Base-by-base conservation (phyloP, 2,797 vertebrate species). In the Pantherophis vulpinus region DNA sequence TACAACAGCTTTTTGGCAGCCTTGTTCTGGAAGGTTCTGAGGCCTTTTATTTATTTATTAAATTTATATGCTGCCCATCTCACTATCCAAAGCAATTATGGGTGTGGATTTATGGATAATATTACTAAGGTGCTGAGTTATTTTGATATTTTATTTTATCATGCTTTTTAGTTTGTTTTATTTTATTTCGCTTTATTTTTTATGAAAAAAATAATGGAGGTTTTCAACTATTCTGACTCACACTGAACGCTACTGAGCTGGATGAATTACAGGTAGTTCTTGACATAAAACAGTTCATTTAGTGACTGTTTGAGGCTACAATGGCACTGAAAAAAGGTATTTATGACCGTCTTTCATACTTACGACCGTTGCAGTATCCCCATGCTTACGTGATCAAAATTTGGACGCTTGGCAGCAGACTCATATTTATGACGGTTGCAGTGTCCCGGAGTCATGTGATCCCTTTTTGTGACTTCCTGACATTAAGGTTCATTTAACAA, bases 331-430 rank as follows among this genome's bases (percentile, higher is more conserved):
- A 29, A 63, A 63, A 11, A 63, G 3, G 12, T 10, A 63, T 63
- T 63, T 63, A 27, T 27, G 25, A 63, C 10, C 0, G 10, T 12
- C 27, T 63, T 63, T 63, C 25, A 63, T 10, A 29, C 27, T 63
- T 63, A 63, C 10, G 25, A 29, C 60, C 3, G 1, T 63, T 63
- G 25, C 60, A 11, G 25, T 2, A 29, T 12, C 60, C 27, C 27
- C 25, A 63, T 12, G 60, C 3, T 63, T 10, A 63, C 4, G 25
- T 11, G 10, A 12, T 29, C 25, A 0, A 63, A 29, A 10, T 63
- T 63, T 25, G 27, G 25, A 29, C 0, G 9, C 3, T 61, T 29
- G 60, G 25, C 10, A 4, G 11, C 54, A 11, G 0, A 0, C 11
- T 12, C 54, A 54, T 10, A 27, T 27, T 27, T 11, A 61, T 63